phyloP scores from a whole-genome alignment of 2,888 invertebrate species.

The Torymus aiolomorphi region DNA sequence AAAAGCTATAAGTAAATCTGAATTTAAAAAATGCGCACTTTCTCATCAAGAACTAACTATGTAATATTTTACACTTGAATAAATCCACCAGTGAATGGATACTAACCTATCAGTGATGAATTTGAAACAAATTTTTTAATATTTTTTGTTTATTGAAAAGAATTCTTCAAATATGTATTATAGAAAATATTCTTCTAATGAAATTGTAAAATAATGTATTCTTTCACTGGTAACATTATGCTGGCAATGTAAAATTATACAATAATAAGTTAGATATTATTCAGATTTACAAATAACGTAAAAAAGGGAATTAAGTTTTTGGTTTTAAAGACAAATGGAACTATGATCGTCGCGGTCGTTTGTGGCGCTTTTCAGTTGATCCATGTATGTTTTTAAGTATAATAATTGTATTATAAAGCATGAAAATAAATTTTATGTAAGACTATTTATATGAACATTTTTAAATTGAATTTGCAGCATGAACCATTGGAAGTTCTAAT shows the following conservation, averaged over 20 bases:
- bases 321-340: conserved; percentile 66
- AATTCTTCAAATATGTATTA: no score
- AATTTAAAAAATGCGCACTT: conserved; percentile 60
- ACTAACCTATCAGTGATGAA: no score
- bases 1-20: conserved; percentile 7
- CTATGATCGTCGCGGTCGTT: conserved; percentile 64
- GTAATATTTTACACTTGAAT: conserved; percentile 55
- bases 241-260: background rate
- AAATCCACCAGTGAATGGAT: conserved; percentile 2
- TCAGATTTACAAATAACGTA: conserved; percentile 62
- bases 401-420: background rate
- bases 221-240: background rate
- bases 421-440: background rate
- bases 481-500: conserved; percentile 60
- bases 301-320: conserved; percentile 60
- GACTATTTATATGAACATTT: background rate
- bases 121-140: no score
- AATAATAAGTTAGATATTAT: background rate
- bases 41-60: conserved; percentile 63
- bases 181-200: no score
- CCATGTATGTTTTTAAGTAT: conserved; percentile 60
- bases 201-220: background rate
- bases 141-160: no score
- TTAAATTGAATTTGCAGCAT: conserved; percentile 56
- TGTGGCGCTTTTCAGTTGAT: conserved; percentile 66